Evolutionary conservation across 1,140 invertebrate species (phyloP), one percentile per base, ranked within the genome.

Genomic region (Fopius arisanus): DNA sequence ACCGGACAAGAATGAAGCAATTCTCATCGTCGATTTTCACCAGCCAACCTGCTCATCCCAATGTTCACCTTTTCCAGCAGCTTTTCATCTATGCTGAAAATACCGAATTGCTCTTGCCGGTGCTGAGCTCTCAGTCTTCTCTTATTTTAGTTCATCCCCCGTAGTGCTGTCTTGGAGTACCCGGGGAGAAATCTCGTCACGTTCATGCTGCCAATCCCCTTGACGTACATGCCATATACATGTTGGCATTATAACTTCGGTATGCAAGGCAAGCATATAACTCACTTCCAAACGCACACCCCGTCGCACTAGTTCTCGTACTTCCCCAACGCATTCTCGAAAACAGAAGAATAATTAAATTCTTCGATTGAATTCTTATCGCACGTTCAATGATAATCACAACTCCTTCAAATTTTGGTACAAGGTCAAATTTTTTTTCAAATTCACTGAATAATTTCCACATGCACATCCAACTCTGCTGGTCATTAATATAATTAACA

Each of bases 1-100:
- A 23, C 31, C 70, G 19, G 19, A 1, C 70, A 10, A 28, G 62
- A 70, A 70, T 63, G 29, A 70, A 70, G 69, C 29, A 31, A 63
- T 62, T 48, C 69, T 63, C 54, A 62, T 70, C 69, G 23, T 33
- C 33, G 69, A 40, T 63, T 31, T 63, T 21, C 37, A 21, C 62
- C 70, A 48, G 31, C 37, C 40, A 43, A 65, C 40, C 19, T 40
- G 19, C 48, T 54, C 48, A 54, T 54, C 48, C 16, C 67, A 21
- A 16, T 29, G 3, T 26, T 70, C 31, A 33, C 23, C 26, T 26
- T 67, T n/a, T 23, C 33, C 23, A 48, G 5, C 19, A 26, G 21
- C 12, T 21, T 54, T 26, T 54, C 19, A 54, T 54, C 48, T 21
- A 54, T 9, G 3, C 48, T 19, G 48, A 54, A 54, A 54, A 54